Evolutionary conservation across 2,113 vertebrate genomes (phyloP).

Genomic region (Centropus unirufus): DNA sequence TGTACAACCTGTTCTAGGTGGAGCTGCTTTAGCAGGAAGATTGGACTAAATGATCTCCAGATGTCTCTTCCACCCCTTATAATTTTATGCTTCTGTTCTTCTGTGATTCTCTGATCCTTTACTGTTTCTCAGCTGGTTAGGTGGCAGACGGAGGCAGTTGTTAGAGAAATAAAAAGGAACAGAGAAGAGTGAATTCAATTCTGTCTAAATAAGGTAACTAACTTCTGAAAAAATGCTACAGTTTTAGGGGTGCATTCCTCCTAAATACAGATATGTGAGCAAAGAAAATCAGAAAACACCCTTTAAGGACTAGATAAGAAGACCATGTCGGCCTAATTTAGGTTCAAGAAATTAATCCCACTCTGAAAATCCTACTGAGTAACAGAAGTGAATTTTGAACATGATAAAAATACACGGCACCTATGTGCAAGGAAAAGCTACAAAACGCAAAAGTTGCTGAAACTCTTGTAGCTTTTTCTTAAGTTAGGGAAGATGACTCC

Average conservation of each 20-base stretch:
- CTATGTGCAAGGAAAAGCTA: neutral
- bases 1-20: no score
- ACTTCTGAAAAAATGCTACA: neutral
- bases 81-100: no score
- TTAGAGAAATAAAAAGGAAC: neutral
- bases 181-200: neutral
- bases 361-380: neutral
- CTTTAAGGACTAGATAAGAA: neutral
- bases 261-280: neutral
- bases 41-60: no score
- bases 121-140: neutral
- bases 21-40: no score
- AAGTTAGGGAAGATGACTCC: neutral
- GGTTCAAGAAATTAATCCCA: neutral
- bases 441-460: neutral
- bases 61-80: no score
- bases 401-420: neutral
- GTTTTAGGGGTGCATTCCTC: accelerated
- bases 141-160: neutral
- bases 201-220: neutral
- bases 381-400: neutral
- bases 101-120: neutral
- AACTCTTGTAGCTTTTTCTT: neutral
- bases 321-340: neutral
- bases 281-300: neutral